A percentile compares a stretch with the other conserved stretches of the same genome.
phyloP scores from a whole-genome alignment of 1,140 invertebrate species.

The Trachymyrmex cornetzi region DNA sequence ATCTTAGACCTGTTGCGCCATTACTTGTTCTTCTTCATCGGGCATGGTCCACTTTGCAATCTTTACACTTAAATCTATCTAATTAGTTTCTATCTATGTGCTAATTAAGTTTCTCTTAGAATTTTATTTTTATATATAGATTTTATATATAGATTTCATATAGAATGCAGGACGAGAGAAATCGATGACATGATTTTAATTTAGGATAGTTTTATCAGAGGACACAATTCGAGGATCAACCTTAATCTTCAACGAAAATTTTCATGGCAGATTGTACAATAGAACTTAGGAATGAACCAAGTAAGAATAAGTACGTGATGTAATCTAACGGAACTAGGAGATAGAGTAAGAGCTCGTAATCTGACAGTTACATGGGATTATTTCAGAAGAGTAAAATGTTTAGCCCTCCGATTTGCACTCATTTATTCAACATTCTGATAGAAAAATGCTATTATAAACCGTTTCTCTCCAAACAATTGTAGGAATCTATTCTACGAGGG shows the following conservation, averaged over 20 bases:
- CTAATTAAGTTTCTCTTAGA: neutral
- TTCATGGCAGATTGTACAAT: neutral
- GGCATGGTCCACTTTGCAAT: neutral
- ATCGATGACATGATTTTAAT: neutral
- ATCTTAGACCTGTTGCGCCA: conserved; percentile 21
- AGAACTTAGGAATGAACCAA: neutral
- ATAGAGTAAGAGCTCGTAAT: conserved; percentile 70
- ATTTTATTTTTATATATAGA: neutral
- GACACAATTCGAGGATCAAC: neutral
- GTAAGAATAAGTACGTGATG: neutral
- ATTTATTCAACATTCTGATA: conserved; percentile 37
- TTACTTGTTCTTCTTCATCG: conserved; percentile 7
- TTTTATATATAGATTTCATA: neutral
- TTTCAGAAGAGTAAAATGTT: conserved; percentile 67
- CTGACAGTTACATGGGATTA: conserved; percentile 76
- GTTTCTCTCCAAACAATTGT: conserved; percentile 12
- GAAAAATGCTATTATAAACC: neutral
- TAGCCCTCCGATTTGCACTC: conserved; percentile 57
- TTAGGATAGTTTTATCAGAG: neutral
- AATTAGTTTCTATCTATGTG: neutral
- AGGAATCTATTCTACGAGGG: conserved; percentile 6
- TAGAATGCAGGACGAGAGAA: neutral
- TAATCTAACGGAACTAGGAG: conserved; percentile 25
- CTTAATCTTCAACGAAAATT: neutral
- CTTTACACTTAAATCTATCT: conserved; percentile 13